Base-by-base conservation (phyloP, 2,888 invertebrate species). In the Cataglyphis albicans region DNA sequence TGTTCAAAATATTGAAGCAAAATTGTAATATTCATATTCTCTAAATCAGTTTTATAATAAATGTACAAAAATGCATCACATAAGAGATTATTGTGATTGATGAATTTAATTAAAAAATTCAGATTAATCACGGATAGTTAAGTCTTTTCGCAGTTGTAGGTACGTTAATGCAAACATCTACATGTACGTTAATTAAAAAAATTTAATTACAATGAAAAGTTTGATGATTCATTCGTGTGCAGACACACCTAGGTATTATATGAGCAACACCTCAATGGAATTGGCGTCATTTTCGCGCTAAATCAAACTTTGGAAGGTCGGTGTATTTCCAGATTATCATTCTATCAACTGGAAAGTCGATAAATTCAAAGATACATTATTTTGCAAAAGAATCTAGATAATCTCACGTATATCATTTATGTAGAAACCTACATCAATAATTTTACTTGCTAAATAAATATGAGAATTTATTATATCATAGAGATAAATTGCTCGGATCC, bases 191-290 rank as follows among this genome's bases (percentile, higher is more conserved):
- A 74, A 74, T 61, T 3, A 68, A 44, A 29, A 57, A 70, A 57
- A 70, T 70, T 32, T 41, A 15, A 70, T 67, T 41, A 7, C 52
- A 21, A 38, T 38, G 41, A 25, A 57, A 57, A 68, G 29, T 15
- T 32, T 15, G 21, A 70, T 57, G 76, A 76, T 38, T 76, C 52
- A 76, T 18, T 48, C 35, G 48, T 67, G 32, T 70, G 70, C 32
- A 41, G 70, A 32, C 78, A 78, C 78, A 78, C 78, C 78, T 78
- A 78, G 55, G 32, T 59, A 70, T 78, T 44, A 55, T 44, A 38
- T 52, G 48, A 52, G n/a, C n/a, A 7, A 41, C 21, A 38, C 21
- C 44, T 78, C 68, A 21, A 9, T 65, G n/a, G 25, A 32, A 78
- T 70, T 70, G 70, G 57, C 41, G 35, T 59, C 52, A 70, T 59